A percentile compares a stretch with the other conserved stretches of the same genome.
phyloP scores from a whole-genome alignment of 1,140 invertebrate genomes.

The Cotesia chilonis region DNA sequence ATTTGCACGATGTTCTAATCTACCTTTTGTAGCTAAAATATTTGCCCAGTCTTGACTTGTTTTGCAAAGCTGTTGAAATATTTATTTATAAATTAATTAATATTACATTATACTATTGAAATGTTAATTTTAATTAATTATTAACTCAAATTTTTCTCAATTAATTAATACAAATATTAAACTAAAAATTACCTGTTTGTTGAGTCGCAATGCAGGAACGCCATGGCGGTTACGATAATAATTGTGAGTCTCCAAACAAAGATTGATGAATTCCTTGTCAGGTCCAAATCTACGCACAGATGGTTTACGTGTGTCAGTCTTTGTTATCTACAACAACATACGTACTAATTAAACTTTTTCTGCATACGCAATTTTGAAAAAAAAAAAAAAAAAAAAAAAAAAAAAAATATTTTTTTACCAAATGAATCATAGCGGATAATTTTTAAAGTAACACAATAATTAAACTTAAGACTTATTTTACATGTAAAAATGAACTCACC shows the following conservation, averaged over 20 bases:
- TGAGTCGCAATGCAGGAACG: conserved; percentile 74
- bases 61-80: conserved; percentile 68
- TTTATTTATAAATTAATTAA: conserved; percentile 7
- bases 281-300: conserved; percentile 63
- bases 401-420: too few relatives aligned
- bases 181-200: conserved; percentile 70
- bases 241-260: conserved; percentile 80
- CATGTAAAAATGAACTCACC: background rate
- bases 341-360: too few relatives aligned
- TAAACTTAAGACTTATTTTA: too few relatives aligned
- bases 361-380: too few relatives aligned
- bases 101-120: background rate
- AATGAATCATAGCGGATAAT: too few relatives aligned
- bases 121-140: background rate
- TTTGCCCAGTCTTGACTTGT: conserved; percentile 87
- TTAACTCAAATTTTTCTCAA: too few relatives aligned
- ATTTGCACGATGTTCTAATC: conserved; percentile 78
- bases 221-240: conserved; percentile 77
- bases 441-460: too few relatives aligned
- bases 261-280: conserved; percentile 62
- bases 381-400: too few relatives aligned
- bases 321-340: conserved; percentile 61
- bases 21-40: conserved; percentile 72
- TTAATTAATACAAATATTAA: conserved; percentile 21
- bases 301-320: conserved; percentile 64